Conservation (phyloP, 2,113 vertebrate genomes). For the Cheilinus undulatus region DNA sequence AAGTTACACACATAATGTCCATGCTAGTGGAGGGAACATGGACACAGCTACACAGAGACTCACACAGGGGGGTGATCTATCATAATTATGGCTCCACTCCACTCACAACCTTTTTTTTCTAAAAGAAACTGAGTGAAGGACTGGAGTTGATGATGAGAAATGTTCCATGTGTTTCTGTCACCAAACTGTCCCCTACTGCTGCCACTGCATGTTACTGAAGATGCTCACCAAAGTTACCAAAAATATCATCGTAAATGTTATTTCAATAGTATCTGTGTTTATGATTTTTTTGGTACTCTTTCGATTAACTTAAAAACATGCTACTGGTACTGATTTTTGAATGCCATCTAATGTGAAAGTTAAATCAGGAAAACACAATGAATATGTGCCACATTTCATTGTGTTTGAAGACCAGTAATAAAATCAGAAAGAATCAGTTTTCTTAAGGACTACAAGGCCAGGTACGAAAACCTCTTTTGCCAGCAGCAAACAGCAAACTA, state of each 20-base stretch:
- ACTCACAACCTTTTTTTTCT: slow-evolving; percentile 14
- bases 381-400: too few species aligned
- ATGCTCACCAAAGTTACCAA: not conserved
- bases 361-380: too few species aligned
- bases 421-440: not conserved
- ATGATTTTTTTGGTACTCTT: too few species aligned
- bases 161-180: slow-evolving; percentile 47
- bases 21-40: slow-evolving; percentile 3
- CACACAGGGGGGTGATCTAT: slow-evolving; percentile 53
- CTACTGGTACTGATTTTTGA: too few species aligned
- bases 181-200: slow-evolving; percentile 5
- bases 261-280: too few species aligned
- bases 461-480: slow-evolving; percentile 16
- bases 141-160: slow-evolving; percentile 58
- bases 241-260: too few species aligned
- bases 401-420: too few species aligned
- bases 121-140: slow-evolving; percentile 13
- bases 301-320: too few species aligned
- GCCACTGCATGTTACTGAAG: not conserved
- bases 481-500: slow-evolving; percentile 71
- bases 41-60: slow-evolving; percentile 6
- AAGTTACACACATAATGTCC: not conserved
- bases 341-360: too few species aligned
- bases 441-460: not conserved
- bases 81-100: slow-evolving; percentile 58